phyloP scores from a whole-genome alignment of 92 coral and sea anemone genomes.

The Nematostella vectensis region DNA sequence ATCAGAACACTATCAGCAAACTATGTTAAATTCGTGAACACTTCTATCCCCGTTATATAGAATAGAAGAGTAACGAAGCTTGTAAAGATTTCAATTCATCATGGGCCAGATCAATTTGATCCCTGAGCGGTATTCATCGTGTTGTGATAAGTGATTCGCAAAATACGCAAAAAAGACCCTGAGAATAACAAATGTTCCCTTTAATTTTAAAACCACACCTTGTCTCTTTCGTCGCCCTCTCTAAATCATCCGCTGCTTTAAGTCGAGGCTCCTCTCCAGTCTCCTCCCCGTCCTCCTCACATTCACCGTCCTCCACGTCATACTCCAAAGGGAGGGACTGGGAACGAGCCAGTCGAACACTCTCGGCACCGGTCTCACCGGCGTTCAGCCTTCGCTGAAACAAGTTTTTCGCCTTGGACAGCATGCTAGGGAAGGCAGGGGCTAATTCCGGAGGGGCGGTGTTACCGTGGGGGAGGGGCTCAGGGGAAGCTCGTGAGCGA shows the following conservation, averaged over 20 bases:
- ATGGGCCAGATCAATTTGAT: no score
- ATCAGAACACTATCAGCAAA: no score
- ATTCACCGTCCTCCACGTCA: slow-evolving; percentile 7
- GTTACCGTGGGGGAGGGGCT: slow-evolving; percentile 4
- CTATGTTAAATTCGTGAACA: no score
- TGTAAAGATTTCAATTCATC: no score
- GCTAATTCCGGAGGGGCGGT: slow-evolving; percentile 31
- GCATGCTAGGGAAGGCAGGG: slow-evolving; percentile 60
- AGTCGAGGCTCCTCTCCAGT: slow-evolving; percentile 10
- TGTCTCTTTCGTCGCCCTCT: slow-evolving; percentile 4
- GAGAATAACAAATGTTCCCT: no score
- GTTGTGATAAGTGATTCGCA: no score
- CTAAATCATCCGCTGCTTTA: slow-evolving; percentile 9
- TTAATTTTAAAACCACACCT: slow-evolving; percentile 13
- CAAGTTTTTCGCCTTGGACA: slow-evolving; percentile 62
- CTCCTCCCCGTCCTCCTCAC: slow-evolving; percentile 7
- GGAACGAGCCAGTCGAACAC: background rate
- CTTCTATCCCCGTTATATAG: no score
- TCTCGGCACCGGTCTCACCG: slow-evolving; percentile 16
- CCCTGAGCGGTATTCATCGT: no score
- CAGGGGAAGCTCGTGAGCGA: no score
- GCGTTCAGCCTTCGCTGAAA: slow-evolving; percentile 40
- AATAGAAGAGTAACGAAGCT: no score
- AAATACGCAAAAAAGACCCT: no score
- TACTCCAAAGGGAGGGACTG: slow-evolving; percentile 9